These are phyloP conservation scores for Elachura formosa DNA, from an alignment of 2,113 vertebrate species.

Conservation along the genomic window DNA sequence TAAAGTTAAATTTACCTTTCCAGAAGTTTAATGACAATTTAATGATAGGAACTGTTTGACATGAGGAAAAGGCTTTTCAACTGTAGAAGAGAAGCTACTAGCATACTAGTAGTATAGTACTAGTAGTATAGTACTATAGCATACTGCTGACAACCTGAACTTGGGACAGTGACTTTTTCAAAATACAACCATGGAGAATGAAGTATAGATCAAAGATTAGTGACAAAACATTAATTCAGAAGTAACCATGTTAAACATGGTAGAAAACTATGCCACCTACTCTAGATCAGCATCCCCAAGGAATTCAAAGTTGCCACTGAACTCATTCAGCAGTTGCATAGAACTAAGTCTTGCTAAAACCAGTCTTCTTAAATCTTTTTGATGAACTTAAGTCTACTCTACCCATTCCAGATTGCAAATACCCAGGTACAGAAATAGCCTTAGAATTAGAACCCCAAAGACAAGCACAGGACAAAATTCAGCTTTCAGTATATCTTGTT, in stretches of 20 bases:
- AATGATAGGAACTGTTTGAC: background rate
- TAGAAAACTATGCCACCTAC: background rate
- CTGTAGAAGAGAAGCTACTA: background rate
- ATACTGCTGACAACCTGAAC: background rate
- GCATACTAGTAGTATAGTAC: too few relatives aligned
- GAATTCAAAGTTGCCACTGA: background rate
- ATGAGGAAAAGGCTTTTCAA: background rate
- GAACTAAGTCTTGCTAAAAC: background rate
- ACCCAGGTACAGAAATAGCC: background rate
- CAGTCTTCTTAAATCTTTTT: background rate
- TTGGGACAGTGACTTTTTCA: background rate
- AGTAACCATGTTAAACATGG: background rate
- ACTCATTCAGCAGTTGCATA: background rate
- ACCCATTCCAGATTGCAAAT: background rate
- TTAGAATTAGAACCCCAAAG: background rate
- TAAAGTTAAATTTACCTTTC: background rate
- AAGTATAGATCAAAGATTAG: background rate
- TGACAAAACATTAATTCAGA: background rate
- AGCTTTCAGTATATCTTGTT: background rate
- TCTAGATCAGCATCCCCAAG: accelerated
- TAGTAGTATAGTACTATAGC: too few relatives aligned
- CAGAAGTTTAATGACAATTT: background rate
- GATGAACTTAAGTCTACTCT: background rate
- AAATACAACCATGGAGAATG: background rate
- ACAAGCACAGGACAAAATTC: background rate